phyloP scores from a whole-genome alignment of 2,113 vertebrate species.

The Poecilia latipinna region DNA sequence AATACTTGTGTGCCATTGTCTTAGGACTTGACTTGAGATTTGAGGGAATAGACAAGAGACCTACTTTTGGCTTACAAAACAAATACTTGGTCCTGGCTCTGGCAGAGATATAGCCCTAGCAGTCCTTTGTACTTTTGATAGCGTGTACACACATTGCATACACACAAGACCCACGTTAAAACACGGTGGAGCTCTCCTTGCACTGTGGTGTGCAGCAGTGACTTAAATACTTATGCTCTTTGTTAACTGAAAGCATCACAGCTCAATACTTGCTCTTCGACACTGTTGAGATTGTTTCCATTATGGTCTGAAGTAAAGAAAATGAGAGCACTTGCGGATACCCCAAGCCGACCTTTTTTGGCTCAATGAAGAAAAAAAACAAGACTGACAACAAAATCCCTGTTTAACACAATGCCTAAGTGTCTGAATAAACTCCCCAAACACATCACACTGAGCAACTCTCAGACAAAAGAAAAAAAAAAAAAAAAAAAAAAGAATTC shows the following conservation, averaged over 20 bases:
- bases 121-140: background rate
- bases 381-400: background rate
- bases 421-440: background rate
- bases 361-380: background rate
- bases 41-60: background rate
- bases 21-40: background rate
- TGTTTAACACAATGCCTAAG: background rate
- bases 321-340: background rate
- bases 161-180: background rate
- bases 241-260: background rate
- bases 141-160: background rate
- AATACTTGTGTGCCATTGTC: no score
- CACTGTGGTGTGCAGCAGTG: background rate
- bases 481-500: background rate
- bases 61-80: background rate
- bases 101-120: background rate
- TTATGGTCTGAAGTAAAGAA: background rate
- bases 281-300: background rate
- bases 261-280: background rate
- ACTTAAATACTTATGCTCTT: background rate
- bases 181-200: background rate
- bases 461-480: background rate
- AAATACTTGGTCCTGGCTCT: background rate
- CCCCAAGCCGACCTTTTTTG: background rate
- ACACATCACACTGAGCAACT: background rate